Percentiles rank a stretch among this genome's conserved stretches.
These are phyloP conservation scores for Plagiodera versicolora DNA, from an alignment of 2,888 invertebrate species.

Conservation along the genomic window DNA sequence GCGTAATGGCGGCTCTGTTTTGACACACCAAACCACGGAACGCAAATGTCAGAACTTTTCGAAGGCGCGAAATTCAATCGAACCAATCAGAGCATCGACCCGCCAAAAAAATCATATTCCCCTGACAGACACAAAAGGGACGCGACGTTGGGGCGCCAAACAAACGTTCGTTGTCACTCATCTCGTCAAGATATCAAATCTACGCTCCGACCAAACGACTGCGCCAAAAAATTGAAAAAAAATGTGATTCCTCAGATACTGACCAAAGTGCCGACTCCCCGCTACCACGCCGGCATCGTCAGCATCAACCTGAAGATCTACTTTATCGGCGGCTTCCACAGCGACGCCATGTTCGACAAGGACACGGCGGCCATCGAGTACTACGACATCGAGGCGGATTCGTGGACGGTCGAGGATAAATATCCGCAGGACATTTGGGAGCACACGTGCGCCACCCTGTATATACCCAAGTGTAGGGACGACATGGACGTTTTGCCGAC, in stretches of 20 bases:
- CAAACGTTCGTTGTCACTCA: too few species aligned
- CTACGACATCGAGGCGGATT: constrained; percentile 63
- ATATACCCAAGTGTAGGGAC: constrained; percentile 61
- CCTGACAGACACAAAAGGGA: too few species aligned
- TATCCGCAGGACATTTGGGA: constrained; percentile 74
- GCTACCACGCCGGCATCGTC: constrained; percentile 70
- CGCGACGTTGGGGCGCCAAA: too few species aligned
- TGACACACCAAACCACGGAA: too few species aligned
- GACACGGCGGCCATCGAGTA: constrained; percentile 69
- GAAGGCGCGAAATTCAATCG: too few species aligned
- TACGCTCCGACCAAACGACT: too few species aligned
- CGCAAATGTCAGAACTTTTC: too few species aligned
- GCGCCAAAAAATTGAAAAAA: neutral
- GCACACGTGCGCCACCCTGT: constrained; percentile 67
- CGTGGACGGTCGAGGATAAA: constrained; percentile 65
- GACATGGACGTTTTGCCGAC: constrained; percentile 44
- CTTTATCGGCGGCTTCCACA: constrained; percentile 70
- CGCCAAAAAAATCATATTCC: too few species aligned
- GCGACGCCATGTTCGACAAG: constrained; percentile 67
- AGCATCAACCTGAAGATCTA: constrained; percentile 64
- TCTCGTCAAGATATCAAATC: too few species aligned
- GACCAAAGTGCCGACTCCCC: constrained; percentile 65
- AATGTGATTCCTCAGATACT: constrained; percentile 49
- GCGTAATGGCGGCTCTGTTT: too few species aligned
- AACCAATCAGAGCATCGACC: too few species aligned